These are phyloP conservation scores for Calcarius ornatus DNA, from an alignment of 2,113 vertebrate species.

Conservation along the genomic window DNA sequence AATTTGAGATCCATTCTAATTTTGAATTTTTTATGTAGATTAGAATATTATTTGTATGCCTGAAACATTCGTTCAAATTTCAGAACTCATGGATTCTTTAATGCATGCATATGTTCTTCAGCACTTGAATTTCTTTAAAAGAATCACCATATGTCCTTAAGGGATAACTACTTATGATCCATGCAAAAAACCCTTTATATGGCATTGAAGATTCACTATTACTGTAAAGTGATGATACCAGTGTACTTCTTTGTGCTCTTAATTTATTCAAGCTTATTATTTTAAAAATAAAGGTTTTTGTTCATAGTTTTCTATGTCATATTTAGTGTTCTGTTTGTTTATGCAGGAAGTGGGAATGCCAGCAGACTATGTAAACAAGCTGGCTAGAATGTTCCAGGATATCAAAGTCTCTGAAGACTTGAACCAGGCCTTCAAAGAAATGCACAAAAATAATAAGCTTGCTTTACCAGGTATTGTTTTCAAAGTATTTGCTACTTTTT, in stretches of 20 bases:
- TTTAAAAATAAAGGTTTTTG: not conserved
- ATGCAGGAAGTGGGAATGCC: constrained; percentile 98
- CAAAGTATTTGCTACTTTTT: not conserved
- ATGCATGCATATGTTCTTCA: not conserved
- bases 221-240: not conserved
- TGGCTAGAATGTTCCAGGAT: constrained; percentile 99
- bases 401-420: constrained; percentile 99
- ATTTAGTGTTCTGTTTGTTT: constrained; percentile 43
- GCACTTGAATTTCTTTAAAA: not conserved
- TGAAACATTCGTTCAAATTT: not conserved
- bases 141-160: not conserved
- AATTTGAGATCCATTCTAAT: not conserved
- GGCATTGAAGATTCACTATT: not conserved
- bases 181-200: not conserved
- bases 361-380: constrained; percentile 98
- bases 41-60: not conserved
- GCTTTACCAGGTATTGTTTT: constrained; percentile 88
- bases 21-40: not conserved
- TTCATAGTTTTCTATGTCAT: not conserved
- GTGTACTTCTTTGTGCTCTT: not conserved
- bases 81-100: not conserved
- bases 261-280: not conserved
- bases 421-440: constrained; percentile 98
- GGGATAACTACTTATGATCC: not conserved
- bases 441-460: constrained; percentile 99